Conservation (phyloP, 2,888 invertebrate genomes). For the Yponomeuta malinellus region DNA sequence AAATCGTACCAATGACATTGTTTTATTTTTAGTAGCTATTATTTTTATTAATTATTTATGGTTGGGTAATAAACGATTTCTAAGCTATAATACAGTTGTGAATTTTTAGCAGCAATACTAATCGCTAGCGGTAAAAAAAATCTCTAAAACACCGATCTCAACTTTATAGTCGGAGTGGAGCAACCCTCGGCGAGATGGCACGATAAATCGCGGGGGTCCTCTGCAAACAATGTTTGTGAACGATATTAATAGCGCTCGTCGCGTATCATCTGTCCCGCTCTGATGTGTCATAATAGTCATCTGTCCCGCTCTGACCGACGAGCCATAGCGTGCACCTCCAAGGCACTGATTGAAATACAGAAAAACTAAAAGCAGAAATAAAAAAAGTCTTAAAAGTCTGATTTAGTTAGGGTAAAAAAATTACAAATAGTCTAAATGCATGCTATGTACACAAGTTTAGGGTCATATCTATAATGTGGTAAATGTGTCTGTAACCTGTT, state of each 20-base stretch:
- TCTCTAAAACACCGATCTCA: not conserved
- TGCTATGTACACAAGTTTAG: no score
- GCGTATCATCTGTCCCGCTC: constrained; percentile 32
- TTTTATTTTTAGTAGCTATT: no score
- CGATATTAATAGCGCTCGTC: constrained; percentile 54
- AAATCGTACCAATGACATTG: no score
- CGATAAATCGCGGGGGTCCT: constrained; percentile 62
- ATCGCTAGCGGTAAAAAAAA: not conserved
- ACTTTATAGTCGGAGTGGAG: not conserved
- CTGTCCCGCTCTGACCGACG: constrained; percentile 36
- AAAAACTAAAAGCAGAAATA: not conserved
- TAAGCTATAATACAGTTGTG: no score
- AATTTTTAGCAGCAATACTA: no score
- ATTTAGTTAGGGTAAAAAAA: no score
- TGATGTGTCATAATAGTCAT: constrained; percentile 21
- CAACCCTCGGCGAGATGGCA: constrained; percentile 14
- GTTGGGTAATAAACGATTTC: no score
- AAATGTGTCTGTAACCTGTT: no score
- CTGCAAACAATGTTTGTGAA: constrained; percentile 66
- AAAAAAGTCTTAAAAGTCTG: no score
- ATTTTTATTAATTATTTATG: no score
- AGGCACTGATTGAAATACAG: not conserved
- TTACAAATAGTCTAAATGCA: no score
- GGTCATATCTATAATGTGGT: no score
- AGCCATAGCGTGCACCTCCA: not conserved